Evolutionary conservation across 2,888 invertebrate genomes (phyloP).

Genomic region (Slavum lentiscoides): DNA sequence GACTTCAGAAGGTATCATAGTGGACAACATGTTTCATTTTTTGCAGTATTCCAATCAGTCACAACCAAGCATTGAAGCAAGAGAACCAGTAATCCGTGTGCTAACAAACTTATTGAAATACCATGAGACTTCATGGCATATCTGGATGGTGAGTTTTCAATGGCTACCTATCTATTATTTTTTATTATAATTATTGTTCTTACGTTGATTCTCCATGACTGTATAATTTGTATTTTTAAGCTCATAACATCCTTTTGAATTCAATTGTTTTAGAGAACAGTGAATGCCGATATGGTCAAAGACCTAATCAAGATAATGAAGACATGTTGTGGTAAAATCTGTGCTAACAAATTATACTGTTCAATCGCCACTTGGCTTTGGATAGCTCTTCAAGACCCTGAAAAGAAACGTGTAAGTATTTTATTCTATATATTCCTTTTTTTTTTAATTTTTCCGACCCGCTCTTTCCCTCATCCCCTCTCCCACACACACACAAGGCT

Average conservation of each 20-base stretch:
- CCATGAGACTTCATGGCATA: conserved; percentile 31
- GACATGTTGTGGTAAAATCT: conserved; percentile 43
- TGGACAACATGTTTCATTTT: conserved; percentile 50
- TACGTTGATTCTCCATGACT: background rate
- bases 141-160: conserved; percentile 37
- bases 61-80: conserved; percentile 53
- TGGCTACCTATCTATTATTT: too few species aligned
- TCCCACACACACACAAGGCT: too few species aligned
- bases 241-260: background rate
- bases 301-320: conserved; percentile 43
- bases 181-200: background rate
- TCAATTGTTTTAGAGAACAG: conserved; percentile 16
- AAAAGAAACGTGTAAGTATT: conserved; percentile 32
- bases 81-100: conserved; percentile 52
- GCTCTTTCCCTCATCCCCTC: too few species aligned
- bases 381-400: conserved; percentile 36
- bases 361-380: conserved; percentile 41
- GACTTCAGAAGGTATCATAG: conserved; percentile 40
- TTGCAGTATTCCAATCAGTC: conserved; percentile 54
- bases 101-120: conserved; percentile 53
- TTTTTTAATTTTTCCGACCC: too few species aligned
- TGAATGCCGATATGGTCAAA: conserved; percentile 25
- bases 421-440: background rate
- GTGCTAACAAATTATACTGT: conserved; percentile 33
- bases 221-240: background rate